Evolutionary conservation across 2,797 vertebrate species (phyloP).

Genomic region (Scomberomorus guttatus): DNA sequence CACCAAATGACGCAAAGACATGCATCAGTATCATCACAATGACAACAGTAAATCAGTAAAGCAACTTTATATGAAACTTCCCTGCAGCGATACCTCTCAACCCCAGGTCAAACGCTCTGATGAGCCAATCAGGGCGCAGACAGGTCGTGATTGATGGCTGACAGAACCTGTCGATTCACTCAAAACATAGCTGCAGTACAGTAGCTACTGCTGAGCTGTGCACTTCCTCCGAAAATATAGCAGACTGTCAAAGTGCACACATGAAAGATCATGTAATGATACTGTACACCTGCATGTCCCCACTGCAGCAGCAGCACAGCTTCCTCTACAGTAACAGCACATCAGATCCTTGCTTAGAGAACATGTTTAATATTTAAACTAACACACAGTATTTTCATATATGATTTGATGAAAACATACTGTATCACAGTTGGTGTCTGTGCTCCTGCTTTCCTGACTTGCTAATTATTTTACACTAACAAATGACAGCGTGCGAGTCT

Average conservation of each 20-base stretch:
- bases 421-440: neutral
- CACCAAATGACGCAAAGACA: neutral
- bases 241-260: slow-evolving; percentile 1
- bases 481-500: neutral
- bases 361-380: too few species aligned
- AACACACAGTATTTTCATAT: neutral
- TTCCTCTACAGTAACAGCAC: neutral
- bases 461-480: slow-evolving; percentile 16
- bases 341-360: too few species aligned
- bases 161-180: neutral
- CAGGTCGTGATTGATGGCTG: slow-evolving; percentile 9
- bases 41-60: slow-evolving; percentile 16
- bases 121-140: slow-evolving; percentile 3
- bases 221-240: slow-evolving; percentile 9
- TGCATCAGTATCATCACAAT: neutral
- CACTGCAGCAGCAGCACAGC: neutral
- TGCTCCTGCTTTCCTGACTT: neutral
- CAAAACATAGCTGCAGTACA: neutral
- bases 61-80: slow-evolving; percentile 1
- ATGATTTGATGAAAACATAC: neutral
- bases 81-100: slow-evolving; percentile 1
- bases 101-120: neutral
- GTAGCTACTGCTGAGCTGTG: slow-evolving; percentile 14
- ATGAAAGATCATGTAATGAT: neutral
- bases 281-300: neutral